Conservation (phyloP, 2,888 invertebrate genomes). For the Drosophila suboccidentalis region DNA sequence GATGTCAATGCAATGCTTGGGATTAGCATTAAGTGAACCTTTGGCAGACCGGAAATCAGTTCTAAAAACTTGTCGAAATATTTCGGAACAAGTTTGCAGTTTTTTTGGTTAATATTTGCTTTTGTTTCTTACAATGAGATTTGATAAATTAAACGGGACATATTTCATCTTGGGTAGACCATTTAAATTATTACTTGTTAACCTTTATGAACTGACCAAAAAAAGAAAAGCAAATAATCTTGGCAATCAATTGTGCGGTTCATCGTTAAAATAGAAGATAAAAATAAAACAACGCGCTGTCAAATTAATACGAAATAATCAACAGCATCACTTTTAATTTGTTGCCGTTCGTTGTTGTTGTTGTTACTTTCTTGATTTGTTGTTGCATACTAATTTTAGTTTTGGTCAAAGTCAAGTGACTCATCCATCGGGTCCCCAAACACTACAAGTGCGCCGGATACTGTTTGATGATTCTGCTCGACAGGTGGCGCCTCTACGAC, state of each 20-base stretch:
- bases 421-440: slow-evolving; percentile 44
- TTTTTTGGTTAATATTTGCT: slow-evolving; percentile 17
- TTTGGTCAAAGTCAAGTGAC: slow-evolving; percentile 79
- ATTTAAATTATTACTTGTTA: slow-evolving; percentile 37
- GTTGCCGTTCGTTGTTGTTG: slow-evolving; percentile 49
- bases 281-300: slow-evolving; percentile 25
- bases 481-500: slow-evolving; percentile 66
- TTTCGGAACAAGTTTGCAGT: slow-evolving; percentile 48
- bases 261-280: slow-evolving; percentile 9
- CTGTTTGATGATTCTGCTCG: slow-evolving; percentile 47
- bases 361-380: slow-evolving; percentile 32
- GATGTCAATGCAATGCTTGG: slow-evolving; percentile 37
- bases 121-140: slow-evolving; percentile 13
- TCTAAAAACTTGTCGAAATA: slow-evolving; percentile 11
- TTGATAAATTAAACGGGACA: background rate
- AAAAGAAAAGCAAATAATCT: slow-evolving; percentile 23
- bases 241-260: slow-evolving; percentile 32
- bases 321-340: slow-evolving; percentile 61
- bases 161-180: slow-evolving; percentile 9
- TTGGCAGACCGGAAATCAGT: slow-evolving; percentile 44
- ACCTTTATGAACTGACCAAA: slow-evolving; percentile 36
- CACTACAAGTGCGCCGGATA: slow-evolving; percentile 40
- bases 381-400: slow-evolving; percentile 74
- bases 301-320: slow-evolving; percentile 57
- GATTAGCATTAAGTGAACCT: slow-evolving; percentile 29